Evolutionary conservation across 1,140 invertebrate genomes (phyloP).

Genomic region (Heliconius eleuchia): DNA sequence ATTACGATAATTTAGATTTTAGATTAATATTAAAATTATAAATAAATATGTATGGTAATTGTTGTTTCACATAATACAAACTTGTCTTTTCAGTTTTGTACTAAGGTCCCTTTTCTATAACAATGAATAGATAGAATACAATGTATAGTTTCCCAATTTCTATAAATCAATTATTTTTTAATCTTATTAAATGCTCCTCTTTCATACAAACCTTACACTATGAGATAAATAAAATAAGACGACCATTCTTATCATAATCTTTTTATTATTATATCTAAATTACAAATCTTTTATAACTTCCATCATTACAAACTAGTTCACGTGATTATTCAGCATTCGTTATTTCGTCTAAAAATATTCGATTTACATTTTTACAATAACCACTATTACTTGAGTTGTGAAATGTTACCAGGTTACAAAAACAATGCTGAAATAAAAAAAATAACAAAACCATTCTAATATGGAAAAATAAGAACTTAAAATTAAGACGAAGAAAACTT

Average conservation of each 20-base stretch:
- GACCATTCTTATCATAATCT: constrained; percentile 38
- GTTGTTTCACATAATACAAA: too few species aligned
- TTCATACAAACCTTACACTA: too few species aligned
- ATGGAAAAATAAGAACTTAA: background rate
- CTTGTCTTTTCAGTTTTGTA: too few species aligned
- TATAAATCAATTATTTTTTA: too few species aligned
- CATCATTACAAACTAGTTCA: constrained; percentile 70
- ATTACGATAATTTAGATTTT: too few species aligned
- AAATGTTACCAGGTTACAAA: background rate
- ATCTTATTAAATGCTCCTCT: too few species aligned
- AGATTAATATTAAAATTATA: too few species aligned
- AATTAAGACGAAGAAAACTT: background rate
- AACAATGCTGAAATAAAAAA: background rate
- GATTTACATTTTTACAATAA: constrained; percentile 76
- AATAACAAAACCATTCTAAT: background rate
- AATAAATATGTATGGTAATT: too few species aligned
- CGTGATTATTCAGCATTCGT: constrained; percentile 66
- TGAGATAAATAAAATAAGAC: constrained; percentile 46
- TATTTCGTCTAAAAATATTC: constrained; percentile 69
- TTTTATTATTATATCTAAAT: constrained; percentile 74
- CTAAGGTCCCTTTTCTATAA: too few species aligned
- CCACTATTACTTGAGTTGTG: constrained; percentile 38
- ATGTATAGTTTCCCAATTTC: too few species aligned
- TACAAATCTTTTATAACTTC: constrained; percentile 78
- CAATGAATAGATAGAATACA: too few species aligned